Conservation (phyloP, 2,888 invertebrate genomes). For the Oconnorella tubifera region DNA sequence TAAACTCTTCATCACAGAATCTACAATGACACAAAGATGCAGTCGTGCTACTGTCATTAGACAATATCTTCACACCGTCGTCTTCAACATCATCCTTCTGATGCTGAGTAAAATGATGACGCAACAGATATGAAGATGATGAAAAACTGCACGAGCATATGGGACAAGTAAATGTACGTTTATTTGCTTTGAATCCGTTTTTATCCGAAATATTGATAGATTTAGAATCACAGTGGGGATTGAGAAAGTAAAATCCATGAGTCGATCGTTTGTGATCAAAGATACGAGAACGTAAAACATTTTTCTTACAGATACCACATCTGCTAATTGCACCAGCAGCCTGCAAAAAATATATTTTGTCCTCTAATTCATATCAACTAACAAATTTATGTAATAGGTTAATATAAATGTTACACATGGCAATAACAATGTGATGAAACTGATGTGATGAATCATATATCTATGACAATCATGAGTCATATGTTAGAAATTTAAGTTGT, state of each 20-base stretch:
- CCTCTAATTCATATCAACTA: too few relatives aligned
- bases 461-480: too few relatives aligned
- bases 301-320: slow-evolving; percentile 19
- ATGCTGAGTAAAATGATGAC: slow-evolving; percentile 14
- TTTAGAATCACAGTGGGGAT: background rate
- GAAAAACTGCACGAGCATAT: slow-evolving; percentile 11
- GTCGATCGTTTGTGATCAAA: slow-evolving; percentile 18
- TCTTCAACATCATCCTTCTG: background rate
- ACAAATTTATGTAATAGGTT: too few relatives aligned
- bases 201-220: background rate
- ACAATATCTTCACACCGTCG: background rate
- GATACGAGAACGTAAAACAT: slow-evolving; percentile 4
- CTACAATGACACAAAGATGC: background rate
- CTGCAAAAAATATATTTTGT: background rate
- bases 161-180: slow-evolving; percentile 14
- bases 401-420: too few relatives aligned
- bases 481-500: too few relatives aligned
- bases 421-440: too few relatives aligned
- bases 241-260: slow-evolving; percentile 11
- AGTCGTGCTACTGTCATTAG: background rate
- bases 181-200: slow-evolving; percentile 6
- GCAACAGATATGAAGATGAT: slow-evolving; percentile 12
- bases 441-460: too few relatives aligned
- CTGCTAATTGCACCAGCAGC: slow-evolving; percentile 2
- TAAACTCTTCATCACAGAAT: slow-evolving; percentile 8